phyloP scores from a whole-genome alignment of 2,113 vertebrate genomes.

The Nestor notabilis region DNA sequence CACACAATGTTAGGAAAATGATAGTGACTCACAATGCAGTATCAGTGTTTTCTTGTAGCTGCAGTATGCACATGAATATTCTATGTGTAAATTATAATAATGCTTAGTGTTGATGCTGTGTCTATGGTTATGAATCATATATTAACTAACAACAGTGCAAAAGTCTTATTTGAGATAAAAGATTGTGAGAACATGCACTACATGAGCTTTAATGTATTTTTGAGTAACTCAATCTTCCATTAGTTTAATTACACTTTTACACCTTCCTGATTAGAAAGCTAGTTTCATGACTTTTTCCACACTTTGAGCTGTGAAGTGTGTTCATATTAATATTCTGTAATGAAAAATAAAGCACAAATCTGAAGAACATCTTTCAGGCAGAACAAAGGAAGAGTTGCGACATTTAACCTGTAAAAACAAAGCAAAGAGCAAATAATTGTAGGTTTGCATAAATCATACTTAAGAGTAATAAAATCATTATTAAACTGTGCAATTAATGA shows the following conservation, averaged over 20 bases:
- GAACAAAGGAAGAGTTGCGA: constrained; percentile 68
- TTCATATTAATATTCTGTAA: constrained; percentile 74
- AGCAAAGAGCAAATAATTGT: constrained; percentile 1
- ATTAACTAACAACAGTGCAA: not conserved
- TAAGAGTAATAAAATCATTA: not conserved
- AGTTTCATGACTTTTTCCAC: constrained; percentile 82
- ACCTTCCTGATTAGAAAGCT: constrained; percentile 86
- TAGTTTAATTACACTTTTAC: constrained; percentile 87
- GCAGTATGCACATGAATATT: not conserved
- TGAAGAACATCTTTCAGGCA: constrained; percentile 68
- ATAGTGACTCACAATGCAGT: not conserved
- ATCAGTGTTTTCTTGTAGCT: not conserved
- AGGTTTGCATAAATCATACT: constrained; percentile 35
- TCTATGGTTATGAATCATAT: not conserved
- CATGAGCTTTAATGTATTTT: constrained; percentile 74
- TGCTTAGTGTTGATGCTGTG: not conserved
- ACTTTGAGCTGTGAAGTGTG: constrained; percentile 73
- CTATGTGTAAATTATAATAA: not conserved
- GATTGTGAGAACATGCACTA: constrained; percentile 16
- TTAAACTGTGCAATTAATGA: not conserved
- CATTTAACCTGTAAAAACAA: constrained; percentile 69
- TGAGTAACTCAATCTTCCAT: constrained; percentile 74
- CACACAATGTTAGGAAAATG: not conserved
- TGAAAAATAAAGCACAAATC: constrained; percentile 77
- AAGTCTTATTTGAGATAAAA: not conserved